These are phyloP conservation scores for Taphrorychus bicolor DNA, from an alignment of 2,888 invertebrate species.

Conservation along the genomic window DNA sequence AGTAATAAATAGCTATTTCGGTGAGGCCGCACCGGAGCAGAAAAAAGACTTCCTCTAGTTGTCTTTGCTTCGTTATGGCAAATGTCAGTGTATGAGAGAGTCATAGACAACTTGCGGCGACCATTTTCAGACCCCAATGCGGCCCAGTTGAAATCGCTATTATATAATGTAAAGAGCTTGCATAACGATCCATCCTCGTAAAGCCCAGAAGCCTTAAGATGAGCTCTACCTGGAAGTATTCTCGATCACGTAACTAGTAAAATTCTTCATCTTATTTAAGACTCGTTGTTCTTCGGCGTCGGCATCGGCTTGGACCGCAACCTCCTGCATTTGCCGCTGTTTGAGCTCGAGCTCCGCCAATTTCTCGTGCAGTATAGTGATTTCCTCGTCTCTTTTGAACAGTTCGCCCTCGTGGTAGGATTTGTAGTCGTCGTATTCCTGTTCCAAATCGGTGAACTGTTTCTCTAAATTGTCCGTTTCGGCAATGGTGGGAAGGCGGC, in stretches of 20 bases:
- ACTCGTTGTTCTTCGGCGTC: conserved; percentile 46
- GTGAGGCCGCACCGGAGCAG: too few relatives aligned
- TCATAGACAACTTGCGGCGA: too few relatives aligned
- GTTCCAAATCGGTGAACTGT: conserved; percentile 74
- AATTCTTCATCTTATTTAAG: conserved; percentile 51
- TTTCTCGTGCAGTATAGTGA: conserved; percentile 62
- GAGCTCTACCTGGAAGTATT: conserved; percentile 48
- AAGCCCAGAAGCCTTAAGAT: not conserved
- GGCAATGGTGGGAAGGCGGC: conserved; percentile 76
- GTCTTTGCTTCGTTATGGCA: too few relatives aligned
- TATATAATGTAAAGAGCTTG: too few relatives aligned
- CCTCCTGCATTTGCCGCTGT: conserved; percentile 42
- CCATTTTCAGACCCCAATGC: too few relatives aligned
- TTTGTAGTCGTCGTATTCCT: conserved; percentile 70
- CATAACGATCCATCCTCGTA: too few relatives aligned
- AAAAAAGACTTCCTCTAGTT: too few relatives aligned
- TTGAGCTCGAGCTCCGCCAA: conserved; percentile 58
- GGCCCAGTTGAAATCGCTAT: too few relatives aligned
- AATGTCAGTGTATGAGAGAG: too few relatives aligned
- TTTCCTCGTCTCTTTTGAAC: conserved; percentile 65
- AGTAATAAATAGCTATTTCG: too few relatives aligned
- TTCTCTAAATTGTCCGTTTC: conserved; percentile 76
- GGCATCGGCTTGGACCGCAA: conserved; percentile 46
- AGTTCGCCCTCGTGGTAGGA: conserved; percentile 63
- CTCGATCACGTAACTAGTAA: conserved; percentile 55